Percentiles rank a stretch among this genome's conserved stretches.
Evolutionary conservation across 2,888 invertebrate species (phyloP).

Genomic region (Aleiodes leptofemur): DNA sequence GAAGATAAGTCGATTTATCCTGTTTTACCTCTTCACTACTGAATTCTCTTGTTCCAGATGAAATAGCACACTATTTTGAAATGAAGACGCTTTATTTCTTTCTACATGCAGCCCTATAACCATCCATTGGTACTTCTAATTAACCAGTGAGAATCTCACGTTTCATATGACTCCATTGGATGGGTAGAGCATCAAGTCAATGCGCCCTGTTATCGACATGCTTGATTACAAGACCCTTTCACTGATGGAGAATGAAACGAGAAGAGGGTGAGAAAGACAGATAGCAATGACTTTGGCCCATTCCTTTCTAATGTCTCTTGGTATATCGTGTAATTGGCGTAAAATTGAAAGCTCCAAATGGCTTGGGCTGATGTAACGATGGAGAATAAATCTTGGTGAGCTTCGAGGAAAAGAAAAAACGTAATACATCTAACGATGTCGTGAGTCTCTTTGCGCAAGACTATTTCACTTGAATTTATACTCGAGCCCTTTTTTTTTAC

Average conservation of each 20-base stretch:
- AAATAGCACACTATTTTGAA: constrained; percentile 4
- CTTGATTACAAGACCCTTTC: constrained; percentile 61
- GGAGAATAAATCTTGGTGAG: constrained; percentile 15
- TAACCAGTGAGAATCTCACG: constrained; percentile 55
- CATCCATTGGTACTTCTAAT: constrained; percentile 56
- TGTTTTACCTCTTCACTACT: too few relatives aligned
- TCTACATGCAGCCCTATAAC: background rate
- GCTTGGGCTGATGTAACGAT: background rate
- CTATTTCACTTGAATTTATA: background rate
- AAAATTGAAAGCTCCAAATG: constrained; percentile 11
- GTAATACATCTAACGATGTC: background rate
- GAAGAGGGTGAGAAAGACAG: background rate
- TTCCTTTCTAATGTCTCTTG: constrained; percentile 36
- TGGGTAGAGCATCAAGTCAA: constrained; percentile 51
- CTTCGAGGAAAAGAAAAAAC: background rate
- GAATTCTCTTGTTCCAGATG: background rate
- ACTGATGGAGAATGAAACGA: background rate
- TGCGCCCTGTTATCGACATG: constrained; percentile 59
- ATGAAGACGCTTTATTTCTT: constrained; percentile 8
- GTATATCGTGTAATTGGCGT: constrained; percentile 36
- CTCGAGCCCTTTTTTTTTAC: background rate
- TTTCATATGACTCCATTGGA: constrained; percentile 57
- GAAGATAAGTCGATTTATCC: too few relatives aligned
- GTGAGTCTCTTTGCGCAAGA: background rate
- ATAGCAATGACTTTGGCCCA: constrained; percentile 25